Percentiles rank a stretch among this genome's conserved stretches.
phyloP scores from a whole-genome alignment of 2,113 vertebrate genomes.

The Protomyctophum bolini region DNA sequence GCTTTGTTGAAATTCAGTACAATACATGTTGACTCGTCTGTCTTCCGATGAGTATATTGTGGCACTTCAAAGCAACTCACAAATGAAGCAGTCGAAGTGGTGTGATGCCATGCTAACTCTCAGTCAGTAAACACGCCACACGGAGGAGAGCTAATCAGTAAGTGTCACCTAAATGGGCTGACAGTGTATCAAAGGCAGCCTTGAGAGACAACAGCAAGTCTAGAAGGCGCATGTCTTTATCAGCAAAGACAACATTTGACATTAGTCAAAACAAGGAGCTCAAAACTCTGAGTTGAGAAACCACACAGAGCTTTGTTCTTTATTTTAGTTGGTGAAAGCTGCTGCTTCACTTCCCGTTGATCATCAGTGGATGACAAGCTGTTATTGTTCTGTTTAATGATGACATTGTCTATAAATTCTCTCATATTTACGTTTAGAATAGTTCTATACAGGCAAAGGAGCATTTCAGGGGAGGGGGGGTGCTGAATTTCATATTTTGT shows the following conservation, averaged over 20 bases:
- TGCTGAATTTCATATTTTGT: too few species aligned
- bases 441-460: too few species aligned
- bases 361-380: constrained; percentile 11
- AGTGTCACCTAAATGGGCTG: constrained; percentile 59
- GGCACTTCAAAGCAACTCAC: constrained; percentile 70
- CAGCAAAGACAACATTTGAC: constrained; percentile 72
- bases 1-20: constrained; percentile 44
- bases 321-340: constrained; percentile 35
- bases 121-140: constrained; percentile 48
- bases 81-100: constrained; percentile 62
- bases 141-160: constrained; percentile 45
- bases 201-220: constrained; percentile 53
- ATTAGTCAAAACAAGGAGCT: constrained; percentile 65
- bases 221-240: constrained; percentile 53
- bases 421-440: neutral
- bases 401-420: constrained; percentile 10
- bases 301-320: constrained; percentile 53
- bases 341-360: constrained; percentile 10
- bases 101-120: constrained; percentile 48
- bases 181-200: constrained; percentile 70
- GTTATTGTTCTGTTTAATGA: neutral
- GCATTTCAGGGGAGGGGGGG: too few species aligned
- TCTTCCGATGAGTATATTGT: constrained; percentile 30
- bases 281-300: constrained; percentile 20
- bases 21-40: constrained; percentile 44